phyloP scores from a whole-genome alignment of 92 coral and sea anemone species.

The Metridium senile region DNA sequence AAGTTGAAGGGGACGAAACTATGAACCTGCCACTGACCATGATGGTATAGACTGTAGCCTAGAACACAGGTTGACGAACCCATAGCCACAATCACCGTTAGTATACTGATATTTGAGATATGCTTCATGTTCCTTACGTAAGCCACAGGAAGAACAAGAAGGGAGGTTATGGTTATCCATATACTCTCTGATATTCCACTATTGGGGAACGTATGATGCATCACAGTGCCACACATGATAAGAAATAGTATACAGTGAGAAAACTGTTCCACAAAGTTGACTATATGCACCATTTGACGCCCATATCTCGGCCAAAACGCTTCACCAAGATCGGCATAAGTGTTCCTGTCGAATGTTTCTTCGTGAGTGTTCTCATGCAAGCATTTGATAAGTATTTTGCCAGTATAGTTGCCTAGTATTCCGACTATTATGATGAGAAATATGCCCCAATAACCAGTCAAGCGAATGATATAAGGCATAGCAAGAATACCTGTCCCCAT shows the following conservation, averaged over 20 bases:
- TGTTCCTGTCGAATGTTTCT: conserved; percentile 62
- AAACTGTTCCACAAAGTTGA: conserved; percentile 87
- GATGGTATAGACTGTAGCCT: conserved; percentile 68
- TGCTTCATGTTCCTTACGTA: conserved; percentile 87
- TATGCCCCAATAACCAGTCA: conserved; percentile 92
- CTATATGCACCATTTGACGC: conserved; percentile 79
- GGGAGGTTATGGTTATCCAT: conserved; percentile 80
- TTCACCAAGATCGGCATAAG: conserved; percentile 87
- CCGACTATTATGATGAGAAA: conserved; percentile 72
- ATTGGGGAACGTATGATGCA: conserved; percentile 87
- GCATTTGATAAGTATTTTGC: conserved; percentile 82
- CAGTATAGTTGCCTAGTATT: conserved; percentile 83
- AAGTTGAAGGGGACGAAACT: conserved; percentile 65
- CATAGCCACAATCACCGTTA: conserved; percentile 81
- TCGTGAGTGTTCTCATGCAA: conserved; percentile 79
- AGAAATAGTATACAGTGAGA: conserved; percentile 86
- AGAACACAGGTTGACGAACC: conserved; percentile 85
- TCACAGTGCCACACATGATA: conserved; percentile 90
- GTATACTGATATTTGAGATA: conserved; percentile 77
- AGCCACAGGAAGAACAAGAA: conserved; percentile 79
- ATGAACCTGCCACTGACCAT: conserved; percentile 75
- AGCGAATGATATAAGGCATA: conserved; percentile 83
- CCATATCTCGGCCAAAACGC: conserved; percentile 92
- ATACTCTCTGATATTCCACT: conserved; percentile 87
- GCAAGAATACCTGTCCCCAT: conserved; percentile 95